phyloP scores from a whole-genome alignment of 2,797 vertebrate genomes.

The Gymnocypris eckloni region DNA sequence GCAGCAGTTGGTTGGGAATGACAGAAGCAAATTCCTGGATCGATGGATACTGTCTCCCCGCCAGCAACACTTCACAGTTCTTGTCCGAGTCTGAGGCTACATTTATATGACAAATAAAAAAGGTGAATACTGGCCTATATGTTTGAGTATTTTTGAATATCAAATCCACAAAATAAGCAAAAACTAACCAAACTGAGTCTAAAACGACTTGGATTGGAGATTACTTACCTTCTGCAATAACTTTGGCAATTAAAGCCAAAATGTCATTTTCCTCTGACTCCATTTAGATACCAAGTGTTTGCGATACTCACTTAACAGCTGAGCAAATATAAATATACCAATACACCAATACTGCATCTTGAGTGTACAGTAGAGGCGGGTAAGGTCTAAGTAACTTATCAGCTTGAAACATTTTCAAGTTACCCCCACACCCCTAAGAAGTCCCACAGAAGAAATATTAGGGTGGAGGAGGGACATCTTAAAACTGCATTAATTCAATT shows the following conservation, averaged over 20 bases:
- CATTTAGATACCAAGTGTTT: conserved; percentile 66
- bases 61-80: conserved; percentile 81
- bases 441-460: conserved; percentile 35
- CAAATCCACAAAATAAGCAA: not conserved
- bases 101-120: not conserved
- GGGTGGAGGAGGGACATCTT: conserved; percentile 16
- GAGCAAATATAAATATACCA: conserved; percentile 4
- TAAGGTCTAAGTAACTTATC: conserved; percentile 74
- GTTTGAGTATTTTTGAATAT: not conserved
- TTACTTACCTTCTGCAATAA: conserved; percentile 81
- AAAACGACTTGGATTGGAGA: not conserved
- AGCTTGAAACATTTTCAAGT: conserved; percentile 69
- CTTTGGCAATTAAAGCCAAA: conserved; percentile 76
- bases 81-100: conserved; percentile 89
- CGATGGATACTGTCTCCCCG: conserved; percentile 72
- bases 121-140: not conserved
- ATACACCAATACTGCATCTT: conserved; percentile 61
- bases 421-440: conserved; percentile 52
- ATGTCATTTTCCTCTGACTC: conserved; percentile 73
- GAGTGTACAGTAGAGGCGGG: conserved; percentile 69
- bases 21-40: conserved; percentile 86
- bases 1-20: conserved; percentile 93
- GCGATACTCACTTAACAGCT: conserved; percentile 37
- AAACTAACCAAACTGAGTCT: not conserved
- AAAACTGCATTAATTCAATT: not conserved